Base-by-base conservation (phyloP, 2,797 vertebrate species). In the Enteromius argenteus region DNA sequence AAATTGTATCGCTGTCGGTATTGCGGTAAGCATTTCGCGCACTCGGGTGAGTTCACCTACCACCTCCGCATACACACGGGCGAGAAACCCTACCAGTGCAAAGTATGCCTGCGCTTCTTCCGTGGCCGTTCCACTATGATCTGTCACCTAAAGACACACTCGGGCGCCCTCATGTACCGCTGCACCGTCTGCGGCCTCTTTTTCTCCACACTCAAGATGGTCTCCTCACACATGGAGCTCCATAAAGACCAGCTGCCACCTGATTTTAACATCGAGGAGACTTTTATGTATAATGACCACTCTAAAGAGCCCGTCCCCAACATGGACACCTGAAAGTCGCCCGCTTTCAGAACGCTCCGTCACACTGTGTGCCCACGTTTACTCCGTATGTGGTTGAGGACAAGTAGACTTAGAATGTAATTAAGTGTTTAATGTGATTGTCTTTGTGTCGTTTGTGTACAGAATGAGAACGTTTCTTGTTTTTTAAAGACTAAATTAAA, bases 221-320 rank as follows among this genome's bases (percentile, higher is more conserved):
- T 99, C 95, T 98, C 97, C 75, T 97, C 98, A 1, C 98, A 99
- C 79, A 97, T 99, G 86, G 97, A 97, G 37, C 94, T 97, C 64
- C 98, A 99, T 92, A 97, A 97, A 78, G 98, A 97, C 92, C 97
- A 96, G 89, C 95, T 99, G 27, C 97, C 97, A 0, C 95, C 96
- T 0, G 97, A 98, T 93, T 99, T 99, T 90, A 98, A 97, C 95
- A 98, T 99, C 11, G 98, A 99, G 83, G 97, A 99, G 94, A 99
- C 98, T 84, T 99, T 99, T 92, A 99, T 99, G 98, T 99, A 99
- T 93, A 98, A 97, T 44, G 97, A 99, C 87, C 98, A 98, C 92
- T 98, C 98, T 85, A 99, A 99, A 95, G 98, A 99, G 10, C 93
- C 96, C 0, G 95, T 97, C 81, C 95, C 97, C 51, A 88, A 90